A percentile compares a stretch with the other conserved stretches of the same genome.
Evolutionary conservation across 2,888 invertebrate genomes (phyloP).

Genomic region (Epistrophe eligans): DNA sequence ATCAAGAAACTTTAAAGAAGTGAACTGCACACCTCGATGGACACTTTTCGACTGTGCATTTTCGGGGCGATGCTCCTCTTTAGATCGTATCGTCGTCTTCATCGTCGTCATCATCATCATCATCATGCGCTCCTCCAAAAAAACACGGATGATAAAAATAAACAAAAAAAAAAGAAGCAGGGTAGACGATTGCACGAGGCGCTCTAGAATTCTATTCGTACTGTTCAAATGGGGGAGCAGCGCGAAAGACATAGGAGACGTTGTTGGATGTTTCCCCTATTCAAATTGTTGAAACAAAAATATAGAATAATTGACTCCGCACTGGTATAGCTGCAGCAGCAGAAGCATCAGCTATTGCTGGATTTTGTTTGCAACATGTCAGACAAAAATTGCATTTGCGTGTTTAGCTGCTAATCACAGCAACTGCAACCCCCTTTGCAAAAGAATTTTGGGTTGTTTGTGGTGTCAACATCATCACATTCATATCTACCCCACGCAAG

Average conservation of each 20-base stretch:
- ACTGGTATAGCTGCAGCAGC: not conserved
- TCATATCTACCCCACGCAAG: conserved; percentile 60
- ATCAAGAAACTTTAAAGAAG: conserved; percentile 24
- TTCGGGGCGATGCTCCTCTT: conserved; percentile 68
- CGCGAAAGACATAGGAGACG: conserved; percentile 2
- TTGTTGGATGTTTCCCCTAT: conserved; percentile 48
- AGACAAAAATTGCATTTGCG: conserved; percentile 61
- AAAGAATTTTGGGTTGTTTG: not conserved
- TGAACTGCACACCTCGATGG: conserved; percentile 73
- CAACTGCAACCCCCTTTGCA: not conserved
- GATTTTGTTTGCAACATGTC: conserved; percentile 69
- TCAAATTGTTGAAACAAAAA: conserved; percentile 21
- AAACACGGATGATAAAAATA: conserved; percentile 71
- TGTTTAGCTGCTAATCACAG: conserved; percentile 44
- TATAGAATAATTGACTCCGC: conserved; percentile 13
- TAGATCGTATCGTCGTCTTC: conserved; percentile 44
- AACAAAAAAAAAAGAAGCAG: conserved; percentile 68
- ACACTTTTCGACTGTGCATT: conserved; percentile 73
- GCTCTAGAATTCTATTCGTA: conserved; percentile 18
- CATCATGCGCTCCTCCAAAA: conserved; percentile 72
- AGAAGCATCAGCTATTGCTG: conserved; percentile 19
- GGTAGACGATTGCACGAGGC: conserved; percentile 41
- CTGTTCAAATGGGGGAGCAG: conserved; percentile 62
- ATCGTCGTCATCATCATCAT: conserved; percentile 36
- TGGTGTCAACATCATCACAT: conserved; percentile 17